These are phyloP conservation scores for Morpho deidamia DNA, from an alignment of 2,888 invertebrate species.

Conservation along the genomic window DNA sequence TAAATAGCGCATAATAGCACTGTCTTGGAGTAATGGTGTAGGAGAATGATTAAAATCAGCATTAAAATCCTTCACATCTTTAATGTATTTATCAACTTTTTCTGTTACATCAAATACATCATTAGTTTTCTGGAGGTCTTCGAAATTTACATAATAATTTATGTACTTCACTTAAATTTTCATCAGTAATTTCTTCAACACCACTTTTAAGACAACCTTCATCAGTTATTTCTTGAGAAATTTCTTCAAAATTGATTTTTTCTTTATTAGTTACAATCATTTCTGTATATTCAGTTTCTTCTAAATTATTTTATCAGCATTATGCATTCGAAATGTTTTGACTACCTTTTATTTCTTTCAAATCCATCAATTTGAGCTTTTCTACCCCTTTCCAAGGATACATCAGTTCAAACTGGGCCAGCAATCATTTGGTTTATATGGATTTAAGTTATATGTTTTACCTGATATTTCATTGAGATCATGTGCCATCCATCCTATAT, in stretches of 20 bases:
- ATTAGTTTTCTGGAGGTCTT: background rate
- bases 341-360: slow-evolving; percentile 5
- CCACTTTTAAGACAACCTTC: background rate
- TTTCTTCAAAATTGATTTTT: background rate
- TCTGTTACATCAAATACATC: background rate
- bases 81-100: slow-evolving; percentile 4
- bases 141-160: background rate
- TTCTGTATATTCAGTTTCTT: background rate
- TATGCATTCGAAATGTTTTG: slow-evolving; percentile 4
- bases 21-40: too few species aligned
- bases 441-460: too few species aligned
- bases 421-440: too few species aligned
- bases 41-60: slow-evolving; percentile 44
- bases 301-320: background rate
- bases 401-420: too few species aligned
- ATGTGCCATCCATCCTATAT: too few species aligned
- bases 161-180: too few species aligned
- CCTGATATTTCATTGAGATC: too few species aligned
- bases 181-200: too few species aligned
- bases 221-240: background rate
- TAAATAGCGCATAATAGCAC: too few species aligned
- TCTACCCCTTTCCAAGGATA: too few species aligned
- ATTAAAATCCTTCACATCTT: slow-evolving; percentile 58
- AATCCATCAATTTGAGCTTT: too few species aligned
- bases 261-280: background rate